Conservation (phyloP, 2,113 vertebrate species). For the Opisthocomus hoazin region DNA sequence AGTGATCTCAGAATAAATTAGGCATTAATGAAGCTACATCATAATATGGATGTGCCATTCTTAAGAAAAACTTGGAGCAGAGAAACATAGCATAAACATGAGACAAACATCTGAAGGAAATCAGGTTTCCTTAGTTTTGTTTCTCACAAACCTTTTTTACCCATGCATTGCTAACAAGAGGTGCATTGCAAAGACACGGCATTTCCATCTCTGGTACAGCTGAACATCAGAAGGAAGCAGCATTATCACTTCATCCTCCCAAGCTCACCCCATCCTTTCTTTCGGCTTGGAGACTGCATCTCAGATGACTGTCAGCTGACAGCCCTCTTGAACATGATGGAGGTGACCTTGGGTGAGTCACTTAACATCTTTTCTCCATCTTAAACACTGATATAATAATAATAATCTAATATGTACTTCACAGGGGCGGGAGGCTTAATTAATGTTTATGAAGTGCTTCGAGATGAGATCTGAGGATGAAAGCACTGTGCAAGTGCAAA, state of each 20-base stretch:
- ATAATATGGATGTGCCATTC: accelerated
- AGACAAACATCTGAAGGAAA: neutral
- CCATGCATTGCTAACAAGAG: neutral
- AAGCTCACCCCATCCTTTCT: neutral
- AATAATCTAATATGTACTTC: neutral
- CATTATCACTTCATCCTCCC: neutral
- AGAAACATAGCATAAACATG: neutral
- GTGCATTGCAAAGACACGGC: neutral
- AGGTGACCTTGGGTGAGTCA: neutral
- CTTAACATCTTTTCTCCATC: neutral
- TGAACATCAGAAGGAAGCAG: neutral
- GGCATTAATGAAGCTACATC: neutral
- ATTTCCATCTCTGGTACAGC: neutral
- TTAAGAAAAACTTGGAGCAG: neutral
- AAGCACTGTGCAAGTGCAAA: neutral
- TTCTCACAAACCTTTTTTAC: neutral
- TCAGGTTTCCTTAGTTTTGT: neutral
- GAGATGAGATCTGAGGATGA: neutral
- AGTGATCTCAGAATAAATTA: neutral
- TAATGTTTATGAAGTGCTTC: conserved; percentile 12
- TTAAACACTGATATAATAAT: neutral
- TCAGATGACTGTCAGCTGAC: neutral
- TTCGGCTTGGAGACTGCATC: neutral
- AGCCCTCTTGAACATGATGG: neutral
- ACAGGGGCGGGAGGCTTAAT: neutral